Evolutionary conservation across 2,113 vertebrate genomes (phyloP).

Genomic region (Coptodon bakossiorum): DNA sequence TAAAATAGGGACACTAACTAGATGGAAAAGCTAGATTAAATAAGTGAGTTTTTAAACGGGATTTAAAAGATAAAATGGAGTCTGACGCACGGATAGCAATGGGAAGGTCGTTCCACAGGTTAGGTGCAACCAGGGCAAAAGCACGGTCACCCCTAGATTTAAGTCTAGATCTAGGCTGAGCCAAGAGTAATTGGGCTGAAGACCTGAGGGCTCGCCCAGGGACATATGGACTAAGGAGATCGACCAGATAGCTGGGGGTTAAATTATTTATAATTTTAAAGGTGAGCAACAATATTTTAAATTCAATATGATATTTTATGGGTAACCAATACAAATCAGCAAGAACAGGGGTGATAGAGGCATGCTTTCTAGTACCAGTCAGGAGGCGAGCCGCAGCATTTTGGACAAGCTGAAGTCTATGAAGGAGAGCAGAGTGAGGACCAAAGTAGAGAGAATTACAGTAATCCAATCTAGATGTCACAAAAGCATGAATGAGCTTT

Average conservation of each 20-base stretch:
- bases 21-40: not conserved
- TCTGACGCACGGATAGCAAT: rapidly evolving
- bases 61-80: not conserved
- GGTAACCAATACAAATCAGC: not conserved
- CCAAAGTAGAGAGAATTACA: not conserved
- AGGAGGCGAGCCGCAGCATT: not conserved
- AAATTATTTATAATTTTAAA: not conserved
- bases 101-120: not conserved
- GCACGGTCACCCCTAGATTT: not conserved
- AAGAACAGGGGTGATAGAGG: rapidly evolving
- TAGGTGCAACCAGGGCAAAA: not conserved
- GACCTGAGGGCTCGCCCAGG: rapidly evolving
- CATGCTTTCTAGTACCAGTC: not conserved
- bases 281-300: not conserved
- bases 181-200: not conserved
- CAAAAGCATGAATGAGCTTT: not conserved
- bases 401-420: not conserved
- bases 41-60: not conserved
- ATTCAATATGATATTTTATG: not conserved
- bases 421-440: not conserved
- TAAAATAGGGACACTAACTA: not conserved
- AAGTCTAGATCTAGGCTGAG: not conserved
- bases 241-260: not conserved
- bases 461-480: not conserved
- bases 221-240: not conserved